Evolutionary conservation across 2,113 vertebrate genomes (phyloP).

Genomic region (Bambusicola thoracicus): DNA sequence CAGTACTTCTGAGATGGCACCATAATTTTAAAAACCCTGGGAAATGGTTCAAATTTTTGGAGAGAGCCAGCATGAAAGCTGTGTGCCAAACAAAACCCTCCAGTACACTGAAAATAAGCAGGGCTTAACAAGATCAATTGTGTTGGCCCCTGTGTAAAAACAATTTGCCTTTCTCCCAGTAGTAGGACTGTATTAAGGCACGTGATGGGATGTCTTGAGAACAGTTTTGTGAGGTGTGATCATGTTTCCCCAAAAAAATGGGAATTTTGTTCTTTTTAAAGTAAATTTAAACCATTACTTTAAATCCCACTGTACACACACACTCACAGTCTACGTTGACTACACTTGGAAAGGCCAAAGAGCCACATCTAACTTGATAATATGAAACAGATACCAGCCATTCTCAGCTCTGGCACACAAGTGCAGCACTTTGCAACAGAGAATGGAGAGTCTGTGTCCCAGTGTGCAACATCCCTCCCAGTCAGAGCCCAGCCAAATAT

Average conservation of each 20-base stretch:
- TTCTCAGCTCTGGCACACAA: slow-evolving; percentile 32
- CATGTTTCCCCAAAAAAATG: neutral
- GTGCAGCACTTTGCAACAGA: neutral
- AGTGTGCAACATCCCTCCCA: slow-evolving; percentile 34
- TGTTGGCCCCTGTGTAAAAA: slow-evolving; percentile 11
- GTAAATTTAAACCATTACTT: slow-evolving; percentile 58
- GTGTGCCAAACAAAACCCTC: neutral
- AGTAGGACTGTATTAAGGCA: slow-evolving; percentile 61
- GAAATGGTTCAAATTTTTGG: neutral
- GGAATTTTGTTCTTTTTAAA: slow-evolving; percentile 41
- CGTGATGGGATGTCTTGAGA: slow-evolving; percentile 46
- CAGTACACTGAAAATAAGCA: slow-evolving; percentile 8
- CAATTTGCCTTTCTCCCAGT: slow-evolving; percentile 27
- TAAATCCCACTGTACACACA: slow-evolving; percentile 38
- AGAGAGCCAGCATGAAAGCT: neutral
- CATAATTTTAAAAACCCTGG: slow-evolving; percentile 11
- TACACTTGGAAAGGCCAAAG: slow-evolving; percentile 60
- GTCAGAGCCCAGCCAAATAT: slow-evolving; percentile 30
- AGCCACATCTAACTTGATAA: slow-evolving; percentile 51
- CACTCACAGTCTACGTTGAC: slow-evolving; percentile 12
- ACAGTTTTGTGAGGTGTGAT: slow-evolving; percentile 62
- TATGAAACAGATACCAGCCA: slow-evolving; percentile 49
- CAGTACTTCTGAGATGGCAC: slow-evolving; percentile 7
- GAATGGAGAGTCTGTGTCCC: slow-evolving; percentile 10
- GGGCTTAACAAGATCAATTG: neutral